Percentiles rank a stretch among this genome's conserved stretches.
These are phyloP conservation scores for Chitala chitala DNA, from an alignment of 2,113 vertebrate genomes.

Conservation along the genomic window DNA sequence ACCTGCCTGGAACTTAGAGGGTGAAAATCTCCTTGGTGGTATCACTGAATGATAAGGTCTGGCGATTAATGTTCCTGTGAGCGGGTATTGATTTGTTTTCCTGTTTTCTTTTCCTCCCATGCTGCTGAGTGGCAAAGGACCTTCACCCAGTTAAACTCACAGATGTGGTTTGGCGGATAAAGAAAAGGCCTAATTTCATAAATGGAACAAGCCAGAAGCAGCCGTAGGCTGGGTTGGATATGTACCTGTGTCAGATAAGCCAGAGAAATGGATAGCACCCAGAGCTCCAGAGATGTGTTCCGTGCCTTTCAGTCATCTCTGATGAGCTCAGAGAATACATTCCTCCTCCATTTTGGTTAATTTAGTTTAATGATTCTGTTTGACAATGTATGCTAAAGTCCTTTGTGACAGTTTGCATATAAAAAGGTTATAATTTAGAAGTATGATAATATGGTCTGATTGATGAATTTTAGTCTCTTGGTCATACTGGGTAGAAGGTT, in stretches of 20 bases:
- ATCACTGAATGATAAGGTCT: conserved; percentile 13
- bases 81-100: conserved; percentile 11
- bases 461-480: too few relatives aligned
- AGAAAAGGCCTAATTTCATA: neutral
- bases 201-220: neutral
- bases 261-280: neutral
- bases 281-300: neutral
- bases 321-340: too few relatives aligned
- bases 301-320: too few relatives aligned
- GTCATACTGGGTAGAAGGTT: too few relatives aligned
- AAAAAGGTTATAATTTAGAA: neutral
- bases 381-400: too few relatives aligned
- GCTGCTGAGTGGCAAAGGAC: neutral
- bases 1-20: neutral
- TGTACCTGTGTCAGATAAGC: neutral
- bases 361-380: too few relatives aligned
- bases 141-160: neutral
- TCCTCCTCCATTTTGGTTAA: too few relatives aligned
- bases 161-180: neutral
- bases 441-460: neutral
- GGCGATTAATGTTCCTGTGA: neutral
- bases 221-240: neutral
- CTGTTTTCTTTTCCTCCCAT: neutral
- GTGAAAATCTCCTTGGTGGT: neutral
- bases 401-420: neutral